Percentiles rank a stretch among this genome's conserved stretches.
These are phyloP conservation scores for Diabrotica virgifera DNA, from an alignment of 1,140 invertebrate genomes.

Conservation along the genomic window DNA sequence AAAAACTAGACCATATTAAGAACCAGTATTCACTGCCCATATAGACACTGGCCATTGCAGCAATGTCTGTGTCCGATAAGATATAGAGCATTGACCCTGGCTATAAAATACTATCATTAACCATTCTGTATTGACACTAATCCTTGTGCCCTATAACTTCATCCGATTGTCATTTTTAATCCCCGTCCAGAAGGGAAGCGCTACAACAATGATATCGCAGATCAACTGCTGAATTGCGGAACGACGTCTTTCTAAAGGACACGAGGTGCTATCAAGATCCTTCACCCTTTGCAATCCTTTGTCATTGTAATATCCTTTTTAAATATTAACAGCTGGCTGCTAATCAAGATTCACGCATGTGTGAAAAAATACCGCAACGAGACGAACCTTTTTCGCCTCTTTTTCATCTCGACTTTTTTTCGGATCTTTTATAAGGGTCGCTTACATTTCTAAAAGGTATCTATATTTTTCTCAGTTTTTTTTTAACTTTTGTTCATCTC, in stretches of 20 bases:
- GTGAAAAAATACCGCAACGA: constrained; percentile 20
- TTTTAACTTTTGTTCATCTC: background rate
- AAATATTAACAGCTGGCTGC: constrained; percentile 21
- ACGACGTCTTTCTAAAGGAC: constrained; percentile 11
- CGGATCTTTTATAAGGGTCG: background rate
- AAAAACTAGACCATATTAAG: too few relatives aligned
- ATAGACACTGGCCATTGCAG: too few relatives aligned
- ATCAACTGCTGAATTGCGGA: constrained; percentile 14
- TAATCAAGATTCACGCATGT: constrained; percentile 19
- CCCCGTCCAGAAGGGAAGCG: constrained; percentile 1
- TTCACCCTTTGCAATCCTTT: constrained; percentile 16
- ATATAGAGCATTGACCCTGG: too few relatives aligned
- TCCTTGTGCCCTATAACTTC: background rate
- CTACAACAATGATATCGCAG: constrained; percentile 13
- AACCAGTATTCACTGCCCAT: too few relatives aligned
- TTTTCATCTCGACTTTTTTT: background rate
- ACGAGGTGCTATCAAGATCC: constrained; percentile 12
- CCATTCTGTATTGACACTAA: background rate
- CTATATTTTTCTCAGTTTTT: background rate
- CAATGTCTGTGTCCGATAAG: too few relatives aligned
- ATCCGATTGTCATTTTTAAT: constrained; percentile 4
- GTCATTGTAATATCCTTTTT: constrained; percentile 20
- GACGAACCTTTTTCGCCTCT: background rate
- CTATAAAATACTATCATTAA: background rate
- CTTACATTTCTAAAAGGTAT: background rate